These are phyloP conservation scores for Atethmia centrago DNA, from an alignment of 2,888 invertebrate genomes.

Conservation along the genomic window DNA sequence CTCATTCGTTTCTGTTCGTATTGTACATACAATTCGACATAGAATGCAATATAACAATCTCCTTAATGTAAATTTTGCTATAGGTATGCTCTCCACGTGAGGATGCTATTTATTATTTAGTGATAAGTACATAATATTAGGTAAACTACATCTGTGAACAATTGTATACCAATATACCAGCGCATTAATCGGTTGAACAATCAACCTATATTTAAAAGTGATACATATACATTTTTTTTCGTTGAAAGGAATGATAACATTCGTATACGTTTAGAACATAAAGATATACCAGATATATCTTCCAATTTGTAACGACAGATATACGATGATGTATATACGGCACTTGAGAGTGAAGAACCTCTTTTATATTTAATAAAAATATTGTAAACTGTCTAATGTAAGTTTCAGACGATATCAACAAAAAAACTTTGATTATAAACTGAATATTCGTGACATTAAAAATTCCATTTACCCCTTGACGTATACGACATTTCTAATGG, in stretches of 20 bases:
- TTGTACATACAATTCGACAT: slow-evolving; percentile 84
- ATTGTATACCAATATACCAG: slow-evolving; percentile 89
- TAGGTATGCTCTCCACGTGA: slow-evolving; percentile 86
- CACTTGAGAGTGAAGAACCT: slow-evolving; percentile 85
- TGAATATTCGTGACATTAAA: slow-evolving; percentile 69
- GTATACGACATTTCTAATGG: slow-evolving; percentile 68
- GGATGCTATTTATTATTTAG: slow-evolving; percentile 90
- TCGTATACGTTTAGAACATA: slow-evolving; percentile 93
- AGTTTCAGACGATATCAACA: slow-evolving; percentile 84
- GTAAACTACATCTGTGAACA: slow-evolving; percentile 87
- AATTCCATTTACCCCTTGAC: slow-evolving; percentile 53
- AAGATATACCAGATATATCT: slow-evolving; percentile 85
- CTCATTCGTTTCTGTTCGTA: slow-evolving; percentile 82
- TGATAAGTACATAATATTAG: slow-evolving; percentile 87
- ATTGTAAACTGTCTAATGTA: slow-evolving; percentile 88
- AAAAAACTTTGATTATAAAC: slow-evolving; percentile 66
- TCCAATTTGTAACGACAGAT: slow-evolving; percentile 88
- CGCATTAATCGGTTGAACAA: slow-evolving; percentile 83
- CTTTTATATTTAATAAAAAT: slow-evolving; percentile 89
- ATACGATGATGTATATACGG: slow-evolving; percentile 90
- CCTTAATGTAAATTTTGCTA: slow-evolving; percentile 88
- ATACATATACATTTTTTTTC: slow-evolving; percentile 87
- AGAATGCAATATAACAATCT: slow-evolving; percentile 87
- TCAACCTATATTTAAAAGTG: slow-evolving; percentile 85
- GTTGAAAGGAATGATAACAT: slow-evolving; percentile 91